phyloP scores from a whole-genome alignment of 2,888 invertebrate species.

The Phengaris alcon region DNA sequence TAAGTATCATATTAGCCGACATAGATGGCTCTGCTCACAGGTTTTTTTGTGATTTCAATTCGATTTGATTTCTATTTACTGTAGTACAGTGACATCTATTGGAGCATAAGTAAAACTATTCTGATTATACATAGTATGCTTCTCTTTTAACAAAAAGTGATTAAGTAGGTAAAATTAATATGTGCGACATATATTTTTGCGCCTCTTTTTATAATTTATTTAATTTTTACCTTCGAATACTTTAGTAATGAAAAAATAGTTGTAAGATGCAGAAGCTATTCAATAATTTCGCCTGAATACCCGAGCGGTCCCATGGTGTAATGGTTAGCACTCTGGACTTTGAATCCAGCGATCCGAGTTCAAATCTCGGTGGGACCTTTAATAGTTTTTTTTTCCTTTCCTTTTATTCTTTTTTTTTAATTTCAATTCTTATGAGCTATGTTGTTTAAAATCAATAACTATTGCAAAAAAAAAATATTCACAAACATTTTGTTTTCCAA shows the following conservation, averaged over 20 bases:
- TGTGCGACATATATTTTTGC: too few relatives aligned
- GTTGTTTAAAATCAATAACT: neutral
- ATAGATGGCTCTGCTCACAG: conserved; percentile 14
- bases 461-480: neutral
- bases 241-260: neutral
- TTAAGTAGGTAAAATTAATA: too few relatives aligned
- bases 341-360: conserved; percentile 91
- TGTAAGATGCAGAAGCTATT: neutral
- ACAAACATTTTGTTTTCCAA: conserved; percentile 46
- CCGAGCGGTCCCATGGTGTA: conserved; percentile 77
- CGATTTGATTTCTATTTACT: neutral
- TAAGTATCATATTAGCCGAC: neutral
- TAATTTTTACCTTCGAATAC: neutral
- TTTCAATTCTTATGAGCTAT: neutral
- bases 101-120: neutral
- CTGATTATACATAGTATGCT: neutral
- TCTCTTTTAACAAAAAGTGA: too few relatives aligned
- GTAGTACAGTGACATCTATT: neutral
- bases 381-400: conserved; percentile 32
- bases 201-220: neutral
- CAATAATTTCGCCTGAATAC: conserved; percentile 34
- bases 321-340: conserved; percentile 81
- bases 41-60: neutral
- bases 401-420: conserved; percentile 32
- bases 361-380: conserved; percentile 87